phyloP scores from a whole-genome alignment of 2,113 vertebrate genomes.

The Ia io region DNA sequence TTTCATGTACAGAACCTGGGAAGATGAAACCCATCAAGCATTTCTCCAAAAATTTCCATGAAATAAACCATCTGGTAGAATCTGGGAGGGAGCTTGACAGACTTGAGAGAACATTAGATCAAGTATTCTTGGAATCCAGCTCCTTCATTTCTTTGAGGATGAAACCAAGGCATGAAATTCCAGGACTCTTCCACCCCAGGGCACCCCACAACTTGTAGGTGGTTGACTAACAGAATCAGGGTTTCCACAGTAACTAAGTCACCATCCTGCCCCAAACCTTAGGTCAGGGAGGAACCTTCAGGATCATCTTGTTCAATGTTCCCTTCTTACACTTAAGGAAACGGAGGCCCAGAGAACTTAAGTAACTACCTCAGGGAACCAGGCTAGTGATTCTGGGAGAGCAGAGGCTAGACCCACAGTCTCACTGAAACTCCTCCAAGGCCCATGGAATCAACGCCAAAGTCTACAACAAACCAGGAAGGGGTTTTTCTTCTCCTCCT shows the following conservation, averaged over 20 bases:
- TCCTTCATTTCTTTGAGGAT: not conserved
- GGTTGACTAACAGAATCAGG: not conserved
- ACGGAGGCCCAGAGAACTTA: not conserved
- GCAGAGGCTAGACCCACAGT: not conserved
- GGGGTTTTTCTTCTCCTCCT: conserved; percentile 1
- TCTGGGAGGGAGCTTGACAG: not conserved
- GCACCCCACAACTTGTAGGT: not conserved
- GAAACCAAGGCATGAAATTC: not conserved
- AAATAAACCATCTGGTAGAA: not conserved
- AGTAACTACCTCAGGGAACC: not conserved
- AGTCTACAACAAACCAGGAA: not conserved
- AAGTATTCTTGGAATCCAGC: not conserved
- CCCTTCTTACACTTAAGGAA: not conserved
- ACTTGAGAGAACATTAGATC: not conserved
- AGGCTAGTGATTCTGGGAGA: not conserved
- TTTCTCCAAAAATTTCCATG: not conserved
- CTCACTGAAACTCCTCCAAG: not conserved
- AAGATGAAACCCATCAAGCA: not conserved
- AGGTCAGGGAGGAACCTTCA: not conserved
- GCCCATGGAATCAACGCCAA: not conserved
- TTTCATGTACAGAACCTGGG: not conserved
- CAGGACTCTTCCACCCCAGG: not conserved
- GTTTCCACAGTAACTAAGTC: not conserved
- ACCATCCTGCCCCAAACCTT: not conserved
- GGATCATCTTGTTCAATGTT: not conserved